Percentiles rank a stretch among this genome's conserved stretches.
phyloP scores from a whole-genome alignment of 2,113 vertebrate species.

The Dicerorhinus sumatrensis region DNA sequence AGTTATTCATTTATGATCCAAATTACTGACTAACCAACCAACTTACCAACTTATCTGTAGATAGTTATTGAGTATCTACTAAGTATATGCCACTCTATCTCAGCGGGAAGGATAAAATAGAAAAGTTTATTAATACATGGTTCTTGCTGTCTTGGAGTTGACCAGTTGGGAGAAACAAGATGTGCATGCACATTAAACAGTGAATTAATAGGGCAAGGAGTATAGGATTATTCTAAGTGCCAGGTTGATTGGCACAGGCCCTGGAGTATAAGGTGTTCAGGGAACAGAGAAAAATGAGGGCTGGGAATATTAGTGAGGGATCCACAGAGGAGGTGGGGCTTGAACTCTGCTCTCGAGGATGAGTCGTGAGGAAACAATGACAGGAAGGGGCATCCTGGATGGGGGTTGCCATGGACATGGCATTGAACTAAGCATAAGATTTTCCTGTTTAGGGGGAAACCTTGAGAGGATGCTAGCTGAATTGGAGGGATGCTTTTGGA shows the following conservation, averaged over 20 bases:
- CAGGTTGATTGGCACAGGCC: background rate
- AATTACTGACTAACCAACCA: background rate
- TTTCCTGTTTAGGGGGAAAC: background rate
- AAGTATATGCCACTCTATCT: background rate
- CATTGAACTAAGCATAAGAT: background rate
- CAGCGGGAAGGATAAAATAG: background rate
- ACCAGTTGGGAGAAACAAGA: background rate
- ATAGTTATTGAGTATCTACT: background rate
- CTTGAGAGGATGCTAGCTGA: background rate
- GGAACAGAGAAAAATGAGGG: background rate
- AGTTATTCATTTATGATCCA: conserved; percentile 20
- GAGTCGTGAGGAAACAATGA: background rate
- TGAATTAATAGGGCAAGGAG: background rate
- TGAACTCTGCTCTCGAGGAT: background rate
- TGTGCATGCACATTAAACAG: background rate
- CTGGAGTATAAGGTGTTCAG: background rate
- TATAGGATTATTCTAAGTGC: background rate
- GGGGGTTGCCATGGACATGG: accelerated
- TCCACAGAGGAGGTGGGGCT: background rate
- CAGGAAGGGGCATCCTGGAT: background rate
- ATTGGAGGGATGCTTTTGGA: background rate
- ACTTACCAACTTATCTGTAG: background rate
- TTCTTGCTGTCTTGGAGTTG: background rate
- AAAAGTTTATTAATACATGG: background rate
- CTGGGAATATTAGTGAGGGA: background rate